Evolutionary conservation across 2,888 invertebrate genomes (phyloP), one percentile per base, ranked within the genome.

Genomic region (Metacarcinus magister): DNA sequence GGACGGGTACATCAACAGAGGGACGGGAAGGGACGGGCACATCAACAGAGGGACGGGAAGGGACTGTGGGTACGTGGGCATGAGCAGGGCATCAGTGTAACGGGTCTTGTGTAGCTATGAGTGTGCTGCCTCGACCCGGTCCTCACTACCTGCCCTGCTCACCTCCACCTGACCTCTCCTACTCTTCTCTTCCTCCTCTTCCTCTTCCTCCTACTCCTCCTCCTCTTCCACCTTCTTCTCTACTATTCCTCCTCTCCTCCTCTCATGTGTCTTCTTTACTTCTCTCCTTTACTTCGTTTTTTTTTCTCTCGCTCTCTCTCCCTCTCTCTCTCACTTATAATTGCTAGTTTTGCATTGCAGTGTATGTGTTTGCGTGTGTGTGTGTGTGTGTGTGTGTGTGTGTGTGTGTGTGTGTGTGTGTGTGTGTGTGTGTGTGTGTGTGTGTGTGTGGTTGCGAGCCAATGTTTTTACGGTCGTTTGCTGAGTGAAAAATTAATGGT

Each of bases 91-190:
- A 23, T 23, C 75, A 3, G 75, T n/a, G n/a, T 75, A 75, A 75
- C 75, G 75, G 75, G 75, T 75, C 75, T 75, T 75, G 7, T 75
- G 75, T 23, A 75, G n/a, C n/a, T n/a, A n/a, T n/a, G 75, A 67
- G 23, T 19, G n/a, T 8, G n/a, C 28, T n/a, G n/a, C 75, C 75
- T n/a, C 28, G 60, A 60, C 75, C 75, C 19, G 5, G n/a, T n/a
- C 75, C 75, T 4, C 7, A 7, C 67, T 67, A 19, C 67, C 67
- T 75, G 75, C 75, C 75, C 75, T 23, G 75, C 75, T 75, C 75
- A 75, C 75, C 75, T 75, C 75, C 28, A n/a, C 7, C 75, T 75
- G 75, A 75, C 75, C 75, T 75, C 75, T 75, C 75, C 67, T 75
- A 23, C n/a, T n/a, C 75, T 75, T n/a, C n/a, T n/a, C 75, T 75